These are phyloP conservation scores for Aethina tumida DNA, from an alignment of 1,140 invertebrate species.

Conservation along the genomic window DNA sequence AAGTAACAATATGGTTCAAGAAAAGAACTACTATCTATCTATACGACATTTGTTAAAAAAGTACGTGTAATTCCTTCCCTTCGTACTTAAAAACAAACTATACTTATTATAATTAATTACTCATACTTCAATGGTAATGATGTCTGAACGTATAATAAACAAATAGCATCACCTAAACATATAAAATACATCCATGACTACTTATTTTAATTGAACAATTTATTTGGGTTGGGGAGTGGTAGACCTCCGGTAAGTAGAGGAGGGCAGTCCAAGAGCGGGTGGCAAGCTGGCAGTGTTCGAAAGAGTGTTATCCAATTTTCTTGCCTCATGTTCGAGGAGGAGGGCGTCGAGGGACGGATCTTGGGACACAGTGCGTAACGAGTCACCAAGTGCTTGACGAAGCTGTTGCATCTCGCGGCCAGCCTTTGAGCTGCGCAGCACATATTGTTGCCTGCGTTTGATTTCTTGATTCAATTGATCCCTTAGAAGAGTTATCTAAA, in stretches of 20 bases:
- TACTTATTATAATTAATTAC: no score
- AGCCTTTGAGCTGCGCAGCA: constrained; percentile 67
- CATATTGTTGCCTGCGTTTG: constrained; percentile 74
- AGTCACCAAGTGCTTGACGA: constrained; percentile 71
- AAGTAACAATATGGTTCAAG: no score
- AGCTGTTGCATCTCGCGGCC: constrained; percentile 79
- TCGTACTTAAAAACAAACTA: no score
- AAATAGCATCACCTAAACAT: no score
- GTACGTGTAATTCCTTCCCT: no score
- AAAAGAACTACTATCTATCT: no score
- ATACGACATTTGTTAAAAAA: no score
- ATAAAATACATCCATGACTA: no score
- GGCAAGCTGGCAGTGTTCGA: constrained; percentile 48
- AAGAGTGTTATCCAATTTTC: constrained; percentile 65
- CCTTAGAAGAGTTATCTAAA: constrained; percentile 57
- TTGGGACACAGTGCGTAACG: constrained; percentile 68
- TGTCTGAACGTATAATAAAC: no score
- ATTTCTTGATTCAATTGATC: constrained; percentile 80
- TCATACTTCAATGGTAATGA: no score
- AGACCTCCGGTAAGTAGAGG: constrained; percentile 35
- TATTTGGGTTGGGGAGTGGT: constrained; percentile 36
- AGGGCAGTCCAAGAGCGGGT: constrained; percentile 37
- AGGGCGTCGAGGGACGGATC: constrained; percentile 72
- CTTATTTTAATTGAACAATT: no score
- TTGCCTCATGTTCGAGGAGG: constrained; percentile 74